These are phyloP conservation scores for Orestias chungarensis DNA, from an alignment of 2,797 vertebrate genomes.

Conservation along the genomic window DNA sequence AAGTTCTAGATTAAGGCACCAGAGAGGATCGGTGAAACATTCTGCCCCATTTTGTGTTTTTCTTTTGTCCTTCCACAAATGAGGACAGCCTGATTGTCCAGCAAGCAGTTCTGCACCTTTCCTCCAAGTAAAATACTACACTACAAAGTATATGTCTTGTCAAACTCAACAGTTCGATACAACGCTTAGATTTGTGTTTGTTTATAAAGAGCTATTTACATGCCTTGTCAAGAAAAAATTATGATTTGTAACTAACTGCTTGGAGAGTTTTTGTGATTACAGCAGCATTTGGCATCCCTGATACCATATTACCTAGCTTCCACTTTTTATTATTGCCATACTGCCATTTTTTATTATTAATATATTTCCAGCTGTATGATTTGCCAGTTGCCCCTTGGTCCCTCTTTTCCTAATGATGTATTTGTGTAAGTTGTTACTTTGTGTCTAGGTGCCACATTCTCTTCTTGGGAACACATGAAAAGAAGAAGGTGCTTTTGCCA, in stretches of 20 bases:
- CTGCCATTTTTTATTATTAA: background rate
- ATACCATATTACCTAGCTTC: background rate
- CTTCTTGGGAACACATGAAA: too few relatives aligned
- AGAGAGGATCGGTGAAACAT: constrained; percentile 30
- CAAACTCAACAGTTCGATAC: background rate
- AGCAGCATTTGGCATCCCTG: too few relatives aligned
- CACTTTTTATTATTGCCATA: too few relatives aligned
- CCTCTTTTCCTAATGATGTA: background rate
- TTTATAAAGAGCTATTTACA: background rate
- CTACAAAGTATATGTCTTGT: background rate
- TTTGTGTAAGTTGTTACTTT: background rate
- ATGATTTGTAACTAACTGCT: background rate
- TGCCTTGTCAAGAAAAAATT: background rate
- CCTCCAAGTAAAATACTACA: background rate
- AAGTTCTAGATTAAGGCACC: constrained; percentile 53
- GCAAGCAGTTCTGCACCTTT: constrained; percentile 31
- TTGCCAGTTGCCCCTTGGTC: background rate
- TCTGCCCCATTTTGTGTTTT: constrained; percentile 23
- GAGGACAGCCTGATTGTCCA: constrained; percentile 48
- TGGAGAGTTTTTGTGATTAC: background rate
- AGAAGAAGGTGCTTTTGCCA: background rate
- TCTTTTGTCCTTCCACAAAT: constrained; percentile 58
- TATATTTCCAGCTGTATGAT: background rate
- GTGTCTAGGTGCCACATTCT: background rate
- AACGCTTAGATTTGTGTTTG: background rate